These are phyloP conservation scores for Hyphantria cunea DNA, from an alignment of 1,140 invertebrate genomes.

Conservation along the genomic window DNA sequence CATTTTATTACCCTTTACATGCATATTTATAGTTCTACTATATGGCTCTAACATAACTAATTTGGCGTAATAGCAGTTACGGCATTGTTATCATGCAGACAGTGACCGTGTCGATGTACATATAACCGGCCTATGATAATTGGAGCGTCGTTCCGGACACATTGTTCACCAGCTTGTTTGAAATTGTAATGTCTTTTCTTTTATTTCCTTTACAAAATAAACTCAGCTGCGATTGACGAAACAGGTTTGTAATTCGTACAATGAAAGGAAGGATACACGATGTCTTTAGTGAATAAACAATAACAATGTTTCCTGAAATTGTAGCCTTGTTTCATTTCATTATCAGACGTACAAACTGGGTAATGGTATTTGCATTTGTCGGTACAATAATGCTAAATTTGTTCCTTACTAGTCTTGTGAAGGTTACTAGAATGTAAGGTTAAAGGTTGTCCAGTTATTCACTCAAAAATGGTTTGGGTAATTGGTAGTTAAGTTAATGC, in stretches of 20 bases:
- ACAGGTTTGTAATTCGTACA: conserved; percentile 18
- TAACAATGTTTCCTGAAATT: conserved; percentile 15
- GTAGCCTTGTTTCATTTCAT: conserved; percentile 7
- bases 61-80: not conserved
- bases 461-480: no score
- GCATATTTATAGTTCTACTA: no score
- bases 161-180: conserved; percentile 44
- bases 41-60: no score
- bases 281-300: conserved; percentile 5
- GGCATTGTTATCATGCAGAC: conserved; percentile 15
- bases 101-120: conserved; percentile 28
- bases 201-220: conserved; percentile 42
- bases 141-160: conserved; percentile 56
- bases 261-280: conserved; percentile 8
- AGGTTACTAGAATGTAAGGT: no score
- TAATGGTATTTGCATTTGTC: no score
- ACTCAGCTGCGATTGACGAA: conserved; percentile 10
- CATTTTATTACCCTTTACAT: no score
- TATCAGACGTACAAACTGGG: not conserved
- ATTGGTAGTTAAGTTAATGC: no score
- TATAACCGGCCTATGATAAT: conserved; percentile 39
- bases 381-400: no score
- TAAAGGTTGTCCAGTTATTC: no score
- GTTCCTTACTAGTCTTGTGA: no score
- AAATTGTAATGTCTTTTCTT: conserved; percentile 46